These are phyloP conservation scores for Noctuana brunneofusca DNA, from an alignment of 2,888 invertebrate species.

Conservation along the genomic window DNA sequence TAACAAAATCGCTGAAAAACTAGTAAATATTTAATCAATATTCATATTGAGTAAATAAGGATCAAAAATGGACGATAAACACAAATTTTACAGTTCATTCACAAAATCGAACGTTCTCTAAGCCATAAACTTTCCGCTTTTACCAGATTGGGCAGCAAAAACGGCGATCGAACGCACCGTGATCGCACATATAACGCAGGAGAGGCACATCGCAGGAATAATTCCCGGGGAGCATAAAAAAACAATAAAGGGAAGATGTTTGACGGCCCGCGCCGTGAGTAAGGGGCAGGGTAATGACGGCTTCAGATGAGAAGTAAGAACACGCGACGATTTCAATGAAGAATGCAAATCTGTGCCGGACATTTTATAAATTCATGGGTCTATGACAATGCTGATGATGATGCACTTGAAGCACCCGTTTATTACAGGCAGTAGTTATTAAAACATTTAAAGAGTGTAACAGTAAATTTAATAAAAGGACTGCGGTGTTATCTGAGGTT, in stretches of 20 bases:
- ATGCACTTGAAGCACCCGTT: no score
- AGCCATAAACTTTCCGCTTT: slow-evolving; percentile 11
- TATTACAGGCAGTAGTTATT: no score
- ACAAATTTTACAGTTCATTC: slow-evolving; percentile 24
- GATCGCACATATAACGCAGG: slow-evolving; percentile 47
- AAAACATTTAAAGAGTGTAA: no score
- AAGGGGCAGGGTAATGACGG: slow-evolving; percentile 42
- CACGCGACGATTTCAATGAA: neutral
- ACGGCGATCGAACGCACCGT: slow-evolving; percentile 35
- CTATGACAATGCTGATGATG: no score
- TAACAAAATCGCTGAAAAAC: neutral
- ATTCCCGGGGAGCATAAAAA: slow-evolving; percentile 53
- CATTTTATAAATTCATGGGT: no score
- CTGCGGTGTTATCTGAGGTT: no score
- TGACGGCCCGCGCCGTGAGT: slow-evolving; percentile 53
- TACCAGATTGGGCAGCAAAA: slow-evolving; percentile 30
- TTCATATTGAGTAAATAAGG: slow-evolving; percentile 9
- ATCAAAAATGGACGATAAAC: slow-evolving; percentile 17
- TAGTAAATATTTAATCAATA: neutral
- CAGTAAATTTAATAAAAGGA: no score
- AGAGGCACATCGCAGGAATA: slow-evolving; percentile 38
- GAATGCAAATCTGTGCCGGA: no score
- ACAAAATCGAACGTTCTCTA: slow-evolving; percentile 20
- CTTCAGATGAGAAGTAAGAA: slow-evolving; percentile 25
- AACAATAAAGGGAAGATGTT: slow-evolving; percentile 66